phyloP scores from a whole-genome alignment of 1,140 invertebrate genomes.

The Drosophila littoralis region DNA sequence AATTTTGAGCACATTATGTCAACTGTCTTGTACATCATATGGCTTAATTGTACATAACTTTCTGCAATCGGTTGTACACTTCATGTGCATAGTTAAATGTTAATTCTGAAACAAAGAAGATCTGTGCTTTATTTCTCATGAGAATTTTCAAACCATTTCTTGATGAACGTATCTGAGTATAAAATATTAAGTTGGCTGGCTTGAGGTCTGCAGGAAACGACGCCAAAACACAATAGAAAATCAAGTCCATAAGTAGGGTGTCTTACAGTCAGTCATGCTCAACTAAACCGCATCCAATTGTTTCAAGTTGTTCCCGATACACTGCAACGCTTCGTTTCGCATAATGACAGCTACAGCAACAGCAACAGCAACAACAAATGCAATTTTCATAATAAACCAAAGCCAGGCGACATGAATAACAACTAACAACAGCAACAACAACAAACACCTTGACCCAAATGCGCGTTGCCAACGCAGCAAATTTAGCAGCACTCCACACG shows the following conservation, averaged over 20 bases:
- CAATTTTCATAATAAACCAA: conserved; percentile 79
- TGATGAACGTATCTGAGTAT: no score
- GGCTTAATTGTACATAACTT: no score
- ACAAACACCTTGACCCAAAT: conserved; percentile 79
- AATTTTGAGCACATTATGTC: no score
- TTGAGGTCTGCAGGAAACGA: no score
- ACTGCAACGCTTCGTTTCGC: conserved; percentile 37
- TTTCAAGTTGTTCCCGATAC: conserved; percentile 34
- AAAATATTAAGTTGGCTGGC: no score
- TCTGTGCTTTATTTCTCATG: no score
- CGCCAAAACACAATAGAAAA: no score
- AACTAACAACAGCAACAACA: conserved; percentile 45
- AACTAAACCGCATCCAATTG: conserved; percentile 1
- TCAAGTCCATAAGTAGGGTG: not conserved
- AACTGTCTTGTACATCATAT: no score
- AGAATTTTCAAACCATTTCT: no score
- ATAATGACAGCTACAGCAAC: conserved; percentile 63
- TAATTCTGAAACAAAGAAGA: no score
- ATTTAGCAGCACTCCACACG: conserved; percentile 43
- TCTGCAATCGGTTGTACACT: no score
- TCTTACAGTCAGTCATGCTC: not conserved
- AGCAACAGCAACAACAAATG: conserved; percentile 39
- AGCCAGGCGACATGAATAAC: conserved; percentile 44
- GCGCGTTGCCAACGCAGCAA: conserved; percentile 64
- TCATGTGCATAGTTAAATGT: no score